Evolutionary conservation across 1,140 invertebrate genomes (phyloP), one percentile per base, ranked within the genome.

Genomic region (Lasaia peninsularis): DNA sequence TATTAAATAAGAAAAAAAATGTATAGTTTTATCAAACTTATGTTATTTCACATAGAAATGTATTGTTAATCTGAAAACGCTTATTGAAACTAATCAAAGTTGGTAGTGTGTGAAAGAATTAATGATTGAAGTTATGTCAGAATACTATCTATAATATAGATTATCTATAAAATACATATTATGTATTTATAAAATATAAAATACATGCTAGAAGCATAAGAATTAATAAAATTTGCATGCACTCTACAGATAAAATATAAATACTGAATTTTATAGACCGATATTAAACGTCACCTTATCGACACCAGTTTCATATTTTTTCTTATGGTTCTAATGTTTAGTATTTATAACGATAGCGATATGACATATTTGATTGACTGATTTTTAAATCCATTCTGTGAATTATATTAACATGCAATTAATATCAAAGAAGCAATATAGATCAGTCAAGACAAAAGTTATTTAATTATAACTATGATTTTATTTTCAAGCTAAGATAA

Each of bases 351-450:
- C 14, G 18, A 18, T 44, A 2, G 9, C 37, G 37, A 44, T 20
- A 44, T 44, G 37, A 44, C 14, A 2, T 44, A 10, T 44, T 44
- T 44, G 37, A 18, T 44, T 44, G 37, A 44, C 40, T 44, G 40
- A 44, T 20, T 44, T 18, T 44, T 20, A 10, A 18, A 10, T 44
- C 40, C 18, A 14, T 40, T 44, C 9, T 44, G 24, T 28, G 24
- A 28, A 44, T 44, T 49, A 58, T 60, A 44, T 69, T 67, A 66
- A 66, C 74, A 72, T 75, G 76, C 73, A 75, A 68, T 69, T 65
- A 21, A 52, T 59, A 51, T 56, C 73, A 73, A 62, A 62, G 63
- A 80, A 80, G 75, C 73, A 71, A 59, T 70, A 60, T 69, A 40
- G 40, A 58, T 69, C 63, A 62, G 37, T 44, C 37, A 57, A 63